Percentiles rank a stretch among this genome's conserved stretches.
These are phyloP conservation scores for Sphinx pinastri DNA, from an alignment of 2,888 invertebrate genomes.

Conservation along the genomic window DNA sequence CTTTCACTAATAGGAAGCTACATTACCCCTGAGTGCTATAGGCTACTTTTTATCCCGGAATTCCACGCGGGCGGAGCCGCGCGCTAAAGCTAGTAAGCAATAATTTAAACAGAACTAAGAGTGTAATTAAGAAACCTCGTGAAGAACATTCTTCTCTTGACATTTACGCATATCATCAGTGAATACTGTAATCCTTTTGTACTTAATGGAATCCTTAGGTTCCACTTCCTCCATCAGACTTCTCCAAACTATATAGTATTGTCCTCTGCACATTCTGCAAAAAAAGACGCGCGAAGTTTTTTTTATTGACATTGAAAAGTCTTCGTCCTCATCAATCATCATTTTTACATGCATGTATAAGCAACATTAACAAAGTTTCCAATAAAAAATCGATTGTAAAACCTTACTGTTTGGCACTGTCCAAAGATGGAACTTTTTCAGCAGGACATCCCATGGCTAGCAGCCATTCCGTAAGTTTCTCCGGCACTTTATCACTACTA, in stretches of 20 bases:
- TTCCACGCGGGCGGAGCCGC: too few species aligned
- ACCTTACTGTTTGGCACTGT: constrained; percentile 46
- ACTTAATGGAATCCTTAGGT: constrained; percentile 56
- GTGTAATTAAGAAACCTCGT: constrained; percentile 50
- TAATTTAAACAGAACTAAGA: background rate
- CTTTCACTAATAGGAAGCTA: too few species aligned
- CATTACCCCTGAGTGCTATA: too few species aligned
- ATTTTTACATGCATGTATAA: background rate
- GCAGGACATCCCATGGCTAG: constrained; percentile 72
- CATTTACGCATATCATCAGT: constrained; percentile 62
- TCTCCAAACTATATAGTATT: constrained; percentile 76
- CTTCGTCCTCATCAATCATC: too few species aligned
- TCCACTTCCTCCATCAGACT: constrained; percentile 73
- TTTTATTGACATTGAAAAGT: too few species aligned
- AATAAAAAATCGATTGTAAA: background rate
- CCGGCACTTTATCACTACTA: constrained; percentile 68
- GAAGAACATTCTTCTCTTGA: constrained; percentile 57
- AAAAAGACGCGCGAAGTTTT: background rate
- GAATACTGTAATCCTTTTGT: constrained; percentile 70
- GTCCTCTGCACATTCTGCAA: constrained; percentile 71
- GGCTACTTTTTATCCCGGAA: too few species aligned
- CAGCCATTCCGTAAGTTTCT: constrained; percentile 71
- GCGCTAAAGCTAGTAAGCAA: too few species aligned
- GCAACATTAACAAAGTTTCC: background rate
- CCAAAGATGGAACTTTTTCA: constrained; percentile 66